phyloP scores from a whole-genome alignment of 2,888 invertebrate species.

The Drosophila melanosoma region DNA sequence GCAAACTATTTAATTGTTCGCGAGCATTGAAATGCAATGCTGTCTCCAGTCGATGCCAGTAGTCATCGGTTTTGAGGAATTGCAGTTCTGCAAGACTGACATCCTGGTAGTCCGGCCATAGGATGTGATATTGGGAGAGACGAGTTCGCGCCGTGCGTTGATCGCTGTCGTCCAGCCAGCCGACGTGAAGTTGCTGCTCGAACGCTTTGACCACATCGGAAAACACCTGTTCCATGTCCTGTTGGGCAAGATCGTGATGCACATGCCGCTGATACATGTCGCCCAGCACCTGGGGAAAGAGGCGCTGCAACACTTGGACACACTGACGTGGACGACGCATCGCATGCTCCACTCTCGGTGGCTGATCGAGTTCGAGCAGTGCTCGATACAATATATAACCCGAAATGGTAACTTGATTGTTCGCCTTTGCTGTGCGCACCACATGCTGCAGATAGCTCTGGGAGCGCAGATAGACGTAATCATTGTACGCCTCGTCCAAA shows the following conservation, averaged over 20 bases:
- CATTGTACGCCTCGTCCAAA: constrained; percentile 47
- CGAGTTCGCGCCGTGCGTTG: constrained; percentile 67
- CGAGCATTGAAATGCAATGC: constrained; percentile 65
- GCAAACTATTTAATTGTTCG: constrained; percentile 59
- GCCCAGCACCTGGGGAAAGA: constrained; percentile 80
- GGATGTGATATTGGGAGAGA: constrained; percentile 56
- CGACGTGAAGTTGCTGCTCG: constrained; percentile 59
- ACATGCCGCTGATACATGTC: constrained; percentile 74
- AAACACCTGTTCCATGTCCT: constrained; percentile 71
- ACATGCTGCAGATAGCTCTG: constrained; percentile 73
- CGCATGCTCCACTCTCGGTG: constrained; percentile 36
- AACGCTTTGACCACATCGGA: constrained; percentile 64
- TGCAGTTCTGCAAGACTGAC: constrained; percentile 56
- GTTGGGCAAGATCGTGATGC: constrained; percentile 48
- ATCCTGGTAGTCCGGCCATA: constrained; percentile 70
- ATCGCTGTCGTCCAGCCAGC: constrained; percentile 79
- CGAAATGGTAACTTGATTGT: constrained; percentile 66
- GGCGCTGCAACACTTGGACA: constrained; percentile 61
- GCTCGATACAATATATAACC: constrained; percentile 82
- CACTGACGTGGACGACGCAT: constrained; percentile 65
- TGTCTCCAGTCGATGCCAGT: constrained; percentile 71
- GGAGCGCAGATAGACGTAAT: constrained; percentile 72
- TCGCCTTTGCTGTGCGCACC: constrained; percentile 54
- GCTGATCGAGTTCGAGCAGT: constrained; percentile 58
- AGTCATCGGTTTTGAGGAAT: constrained; percentile 62